A percentile compares a stretch with the other conserved stretches of the same genome.
phyloP scores from a whole-genome alignment of 2,797 vertebrate genomes.

The Catharus ustulatus region DNA sequence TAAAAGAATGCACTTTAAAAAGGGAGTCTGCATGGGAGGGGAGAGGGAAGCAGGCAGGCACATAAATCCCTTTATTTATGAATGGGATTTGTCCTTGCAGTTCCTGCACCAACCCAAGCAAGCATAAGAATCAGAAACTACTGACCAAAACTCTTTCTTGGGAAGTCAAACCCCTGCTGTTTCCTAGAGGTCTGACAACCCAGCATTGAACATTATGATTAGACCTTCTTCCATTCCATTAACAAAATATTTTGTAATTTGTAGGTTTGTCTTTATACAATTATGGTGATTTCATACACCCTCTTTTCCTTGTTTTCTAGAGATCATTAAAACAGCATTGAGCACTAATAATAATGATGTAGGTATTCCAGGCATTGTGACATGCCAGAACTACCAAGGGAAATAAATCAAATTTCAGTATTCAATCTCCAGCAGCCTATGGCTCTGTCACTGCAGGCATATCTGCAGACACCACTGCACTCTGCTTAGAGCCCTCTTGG shows the following conservation, averaged over 20 bases:
- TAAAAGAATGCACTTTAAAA: neutral
- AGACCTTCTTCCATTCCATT: conserved; percentile 13
- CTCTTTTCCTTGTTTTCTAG: conserved; percentile 24
- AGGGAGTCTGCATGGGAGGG: neutral
- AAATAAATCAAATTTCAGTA: conserved; percentile 69
- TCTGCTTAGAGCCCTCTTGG: neutral
- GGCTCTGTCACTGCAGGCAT: conserved; percentile 17
- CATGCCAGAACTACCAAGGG: conserved; percentile 50
- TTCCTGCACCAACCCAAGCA: neutral
- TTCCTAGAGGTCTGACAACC: neutral
- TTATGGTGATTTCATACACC: neutral
- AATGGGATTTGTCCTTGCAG: conserved; percentile 17
- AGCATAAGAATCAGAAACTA: neutral
- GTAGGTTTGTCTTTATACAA: conserved; percentile 7
- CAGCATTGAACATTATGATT: neutral
- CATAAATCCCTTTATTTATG: conserved; percentile 34
- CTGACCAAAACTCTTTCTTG: neutral
- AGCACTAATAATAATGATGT: conserved; percentile 1
- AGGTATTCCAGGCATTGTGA: conserved; percentile 63
- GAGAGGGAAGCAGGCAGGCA: neutral
- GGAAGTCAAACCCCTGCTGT: neutral
- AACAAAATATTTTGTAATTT: conserved; percentile 15
- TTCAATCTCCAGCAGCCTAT: conserved; percentile 46
- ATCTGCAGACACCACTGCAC: neutral
- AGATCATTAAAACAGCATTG: conserved; percentile 37